phyloP scores from a whole-genome alignment of 2,113 vertebrate genomes.

The Pyrgilauda ruficollis region DNA sequence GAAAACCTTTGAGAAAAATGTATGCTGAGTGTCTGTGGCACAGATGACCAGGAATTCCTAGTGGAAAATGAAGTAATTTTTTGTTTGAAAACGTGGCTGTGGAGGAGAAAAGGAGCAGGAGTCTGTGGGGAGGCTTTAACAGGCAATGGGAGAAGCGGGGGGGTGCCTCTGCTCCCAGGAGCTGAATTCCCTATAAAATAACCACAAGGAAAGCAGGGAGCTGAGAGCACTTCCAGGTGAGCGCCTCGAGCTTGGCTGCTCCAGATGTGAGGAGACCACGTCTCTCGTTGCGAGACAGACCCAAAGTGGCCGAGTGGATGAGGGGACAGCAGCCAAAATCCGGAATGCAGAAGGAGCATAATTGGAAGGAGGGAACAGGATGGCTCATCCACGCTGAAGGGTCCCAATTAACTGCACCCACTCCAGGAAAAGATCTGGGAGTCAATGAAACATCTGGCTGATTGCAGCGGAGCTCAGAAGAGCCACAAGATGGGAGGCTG shows the following conservation, averaged over 20 bases:
- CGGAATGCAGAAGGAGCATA: neutral
- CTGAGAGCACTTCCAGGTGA: neutral
- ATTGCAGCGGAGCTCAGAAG: constrained; percentile 45
- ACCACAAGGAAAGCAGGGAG: neutral
- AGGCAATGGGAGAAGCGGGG: neutral
- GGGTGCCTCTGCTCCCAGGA: neutral
- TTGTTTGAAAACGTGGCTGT: neutral
- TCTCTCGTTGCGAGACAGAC: neutral
- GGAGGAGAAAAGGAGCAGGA: neutral
- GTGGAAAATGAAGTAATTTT: neutral
- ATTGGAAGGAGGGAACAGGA: constrained; percentile 32
- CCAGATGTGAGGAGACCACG: neutral
- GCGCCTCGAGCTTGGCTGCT: neutral
- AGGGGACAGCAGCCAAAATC: neutral
- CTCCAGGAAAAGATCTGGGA: constrained; percentile 42
- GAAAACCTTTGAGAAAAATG: neutral
- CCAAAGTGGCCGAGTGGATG: accelerated
- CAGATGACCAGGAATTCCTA: neutral
- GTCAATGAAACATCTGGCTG: constrained; percentile 68
- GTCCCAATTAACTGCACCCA: constrained; percentile 33
- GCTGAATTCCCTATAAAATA: neutral
- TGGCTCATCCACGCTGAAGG: constrained; percentile 1
- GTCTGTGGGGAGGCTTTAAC: neutral
- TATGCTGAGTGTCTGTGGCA: neutral
- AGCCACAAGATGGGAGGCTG: constrained; percentile 19